phyloP scores from a whole-genome alignment of 2,113 vertebrate species.

The Microcebus tavaratra region DNA sequence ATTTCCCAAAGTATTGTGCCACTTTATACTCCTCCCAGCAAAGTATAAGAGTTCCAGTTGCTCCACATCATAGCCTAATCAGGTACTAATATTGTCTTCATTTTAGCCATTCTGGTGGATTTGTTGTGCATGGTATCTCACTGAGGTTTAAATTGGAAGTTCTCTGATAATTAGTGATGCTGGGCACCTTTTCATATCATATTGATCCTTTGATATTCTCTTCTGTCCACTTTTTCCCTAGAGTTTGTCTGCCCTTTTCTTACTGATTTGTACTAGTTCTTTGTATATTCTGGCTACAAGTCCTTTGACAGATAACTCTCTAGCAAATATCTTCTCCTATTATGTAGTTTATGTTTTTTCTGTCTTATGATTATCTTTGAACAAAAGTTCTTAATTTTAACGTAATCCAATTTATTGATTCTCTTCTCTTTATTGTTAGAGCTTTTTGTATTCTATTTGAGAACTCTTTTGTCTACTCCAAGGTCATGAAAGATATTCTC shows the following conservation, averaged over 20 bases:
- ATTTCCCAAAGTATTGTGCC: neutral
- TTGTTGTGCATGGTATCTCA: neutral
- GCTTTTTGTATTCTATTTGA: constrained; percentile 6
- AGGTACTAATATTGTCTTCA: neutral
- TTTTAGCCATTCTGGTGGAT: neutral
- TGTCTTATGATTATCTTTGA: neutral
- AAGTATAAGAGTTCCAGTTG: neutral
- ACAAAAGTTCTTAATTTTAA: constrained; percentile 5
- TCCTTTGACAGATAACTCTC: neutral
- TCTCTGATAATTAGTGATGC: neutral
- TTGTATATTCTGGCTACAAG: neutral
- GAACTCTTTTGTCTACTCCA: neutral
- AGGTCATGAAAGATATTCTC: neutral
- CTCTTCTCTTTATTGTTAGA: neutral
- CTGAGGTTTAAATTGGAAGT: neutral
- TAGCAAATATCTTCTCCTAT: neutral
- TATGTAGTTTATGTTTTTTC: neutral
- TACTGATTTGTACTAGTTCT: neutral
- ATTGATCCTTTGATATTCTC: neutral
- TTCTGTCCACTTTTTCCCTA: neutral
- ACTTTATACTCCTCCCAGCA: neutral
- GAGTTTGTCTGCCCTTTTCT: neutral
- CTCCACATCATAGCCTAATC: neutral
- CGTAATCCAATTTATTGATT: constrained; percentile 1
- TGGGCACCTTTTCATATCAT: neutral